Evolutionary conservation across 2,113 vertebrate species (phyloP), one percentile per base, ranked within the genome.

Genomic region (Xenopus borealis): DNA sequence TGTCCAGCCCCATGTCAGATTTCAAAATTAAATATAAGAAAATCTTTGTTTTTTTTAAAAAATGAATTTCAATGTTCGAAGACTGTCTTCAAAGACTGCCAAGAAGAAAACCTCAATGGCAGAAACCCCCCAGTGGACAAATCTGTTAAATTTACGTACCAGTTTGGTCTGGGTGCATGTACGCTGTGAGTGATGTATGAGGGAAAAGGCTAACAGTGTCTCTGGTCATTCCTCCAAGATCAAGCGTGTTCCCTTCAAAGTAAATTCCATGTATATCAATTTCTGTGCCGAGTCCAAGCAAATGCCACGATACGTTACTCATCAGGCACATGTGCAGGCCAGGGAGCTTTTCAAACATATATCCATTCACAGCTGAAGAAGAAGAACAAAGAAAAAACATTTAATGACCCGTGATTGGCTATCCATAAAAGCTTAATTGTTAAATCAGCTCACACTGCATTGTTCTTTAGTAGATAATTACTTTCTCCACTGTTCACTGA

Each of bases 231-330:
- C 91, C 93, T 61, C 91, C 88, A 44, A 88, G 80, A 67, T 89
- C 80, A 0, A 98, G 91, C 66, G 93, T 96, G 83, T 98, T 98
- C 23, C 95, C 96, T 83, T 95, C 92, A 55, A 98, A 97, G 62
- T 95, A 89, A 78, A 97, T 82, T 1, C 94, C 93, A 0, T 99
- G 97, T 83, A 99, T 93, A 84, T 99, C 94, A 0, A 87, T 87
- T 78, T 95, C 93, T 0, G 92, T 93, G 68, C 97, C 96, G 46
- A 99, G 83, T 4, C 95, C 96, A 11, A 97, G 88, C 78, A 92
- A 83, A 78, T 99, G 94, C 96, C 96, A 98, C 64, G 84, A 86
- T 44, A 98, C 89, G 8, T 81, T 89, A 66, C 95, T 93, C 0
- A 90, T 88, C 27, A 85, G 87, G 82, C 95, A 98, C 93, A 99